These are phyloP conservation scores for Quadroppia sp. DNA, from an alignment of 2,888 invertebrate genomes.

Conservation along the genomic window DNA sequence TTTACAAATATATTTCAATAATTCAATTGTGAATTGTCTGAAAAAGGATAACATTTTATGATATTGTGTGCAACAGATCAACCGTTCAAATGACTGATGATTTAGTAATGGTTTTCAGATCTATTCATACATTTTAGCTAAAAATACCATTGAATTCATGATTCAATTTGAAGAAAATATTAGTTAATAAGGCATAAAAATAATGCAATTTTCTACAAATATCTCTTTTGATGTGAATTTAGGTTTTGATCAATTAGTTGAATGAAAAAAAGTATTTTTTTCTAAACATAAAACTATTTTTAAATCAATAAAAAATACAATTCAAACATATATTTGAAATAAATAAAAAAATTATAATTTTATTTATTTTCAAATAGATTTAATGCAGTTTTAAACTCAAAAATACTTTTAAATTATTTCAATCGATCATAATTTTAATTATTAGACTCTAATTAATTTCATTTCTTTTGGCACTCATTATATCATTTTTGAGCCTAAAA, in stretches of 20 bases:
- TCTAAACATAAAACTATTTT: neutral
- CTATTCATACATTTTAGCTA: neutral
- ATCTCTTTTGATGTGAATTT: neutral
- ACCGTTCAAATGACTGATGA: neutral
- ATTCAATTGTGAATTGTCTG: conserved; percentile 17
- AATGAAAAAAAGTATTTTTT: too few species aligned
- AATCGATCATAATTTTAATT: too few species aligned
- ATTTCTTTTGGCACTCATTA: too few species aligned
- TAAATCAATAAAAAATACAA: neutral
- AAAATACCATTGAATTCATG: neutral
- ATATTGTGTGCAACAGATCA: conserved; percentile 6
- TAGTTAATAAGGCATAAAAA: neutral
- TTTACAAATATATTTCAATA: conserved; percentile 16
- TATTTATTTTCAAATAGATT: too few species aligned
- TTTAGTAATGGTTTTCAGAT: conserved; percentile 16
- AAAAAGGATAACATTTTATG: neutral
- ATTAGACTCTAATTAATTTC: too few species aligned
- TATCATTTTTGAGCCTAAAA: too few species aligned
- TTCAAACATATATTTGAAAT: too few species aligned
- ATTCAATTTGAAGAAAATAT: neutral
- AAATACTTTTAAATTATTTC: too few species aligned
- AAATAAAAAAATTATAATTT: too few species aligned
- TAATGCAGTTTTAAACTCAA: too few species aligned
- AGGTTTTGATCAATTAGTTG: neutral
- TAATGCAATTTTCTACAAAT: neutral